These are phyloP conservation scores for Ciconia stormi DNA, from an alignment of 2,113 vertebrate genomes.

Conservation along the genomic window DNA sequence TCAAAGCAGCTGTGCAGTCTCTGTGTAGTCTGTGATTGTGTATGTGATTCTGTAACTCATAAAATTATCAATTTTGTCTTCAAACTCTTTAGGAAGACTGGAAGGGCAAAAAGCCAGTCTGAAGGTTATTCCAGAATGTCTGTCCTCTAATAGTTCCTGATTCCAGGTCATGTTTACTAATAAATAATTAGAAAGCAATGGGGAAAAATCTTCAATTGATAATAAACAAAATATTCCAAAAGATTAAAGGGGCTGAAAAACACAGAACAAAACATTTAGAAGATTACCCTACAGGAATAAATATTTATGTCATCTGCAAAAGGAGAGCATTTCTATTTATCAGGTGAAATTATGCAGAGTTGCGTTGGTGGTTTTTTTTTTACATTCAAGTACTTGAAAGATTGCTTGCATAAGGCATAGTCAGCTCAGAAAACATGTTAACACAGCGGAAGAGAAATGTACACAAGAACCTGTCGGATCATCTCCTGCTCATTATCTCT, in stretches of 20 bases:
- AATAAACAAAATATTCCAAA: neutral
- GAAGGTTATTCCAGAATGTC: neutral
- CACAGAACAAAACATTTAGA: neutral
- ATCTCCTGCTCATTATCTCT: constrained; percentile 30
- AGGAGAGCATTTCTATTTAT: neutral
- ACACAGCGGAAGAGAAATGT: neutral
- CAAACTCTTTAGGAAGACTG: neutral
- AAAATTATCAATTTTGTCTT: neutral
- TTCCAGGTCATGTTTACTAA: neutral
- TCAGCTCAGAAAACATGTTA: neutral
- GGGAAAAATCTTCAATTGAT: neutral
- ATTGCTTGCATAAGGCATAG: neutral
- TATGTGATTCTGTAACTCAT: neutral
- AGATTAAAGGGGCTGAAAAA: neutral
- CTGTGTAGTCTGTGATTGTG: accelerated
- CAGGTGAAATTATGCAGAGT: neutral
- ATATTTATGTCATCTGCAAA: neutral
- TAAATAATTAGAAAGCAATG: neutral
- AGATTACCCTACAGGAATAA: neutral
- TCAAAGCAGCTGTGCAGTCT: neutral
- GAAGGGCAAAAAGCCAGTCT: neutral
- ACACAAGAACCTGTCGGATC: neutral
- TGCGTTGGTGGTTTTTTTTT: neutral
- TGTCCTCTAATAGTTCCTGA: neutral
- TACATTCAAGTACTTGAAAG: neutral